Evolutionary conservation across 2,113 vertebrate genomes (phyloP), one percentile per base, ranked within the genome.

Genomic region (Hiodon tergisus): DNA sequence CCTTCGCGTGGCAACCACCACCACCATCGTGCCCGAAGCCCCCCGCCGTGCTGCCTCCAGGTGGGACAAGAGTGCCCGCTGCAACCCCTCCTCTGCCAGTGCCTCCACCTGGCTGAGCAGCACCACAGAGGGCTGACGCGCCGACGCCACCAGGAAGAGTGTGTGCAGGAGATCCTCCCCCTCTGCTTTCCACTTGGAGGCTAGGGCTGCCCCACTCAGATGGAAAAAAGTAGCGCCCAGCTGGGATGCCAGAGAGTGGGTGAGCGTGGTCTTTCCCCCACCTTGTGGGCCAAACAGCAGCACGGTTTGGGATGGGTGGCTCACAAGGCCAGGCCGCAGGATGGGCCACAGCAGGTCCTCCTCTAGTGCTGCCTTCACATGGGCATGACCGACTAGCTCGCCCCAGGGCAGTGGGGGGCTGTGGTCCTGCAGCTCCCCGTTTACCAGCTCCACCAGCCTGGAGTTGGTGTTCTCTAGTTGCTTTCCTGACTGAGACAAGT

Each of bases 291-390:
- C 96, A n/a, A 99, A 99, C 0, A 99, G 87, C 79, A 99, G 91
- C 77, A 97, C 81, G 76, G 94, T 93, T 55, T 91, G 89, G 17
- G 92, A 94, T 0, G 91, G 93, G 5, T 83, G 90, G 70, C 85
- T 58, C 0, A 83, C 62, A 13, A 89, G 84, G 78, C 87, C 87
- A 55, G 88, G 87, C 69, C 96, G 88, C 75, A 98, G 86, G 80
- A 92, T 87, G 4, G 97, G 97, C 97, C 96, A 97, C 83, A 99
- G 84, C 76, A 99, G 84, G 86, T 98, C 94, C 83, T 99, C 95
- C 83, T 99, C 96, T 10, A 99, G 89, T 63, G 92, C 87, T 66
- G 93, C 93, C 84, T 97, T 97, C 67, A 95, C 89, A 0, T 93
- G 87, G 53, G 80, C 90, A 77, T 96, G 94, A 53, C 97, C 96